Evolutionary conservation across 2,888 invertebrate genomes (phyloP), one percentile per base, ranked within the genome.

Genomic region (Andrena flavipes): DNA sequence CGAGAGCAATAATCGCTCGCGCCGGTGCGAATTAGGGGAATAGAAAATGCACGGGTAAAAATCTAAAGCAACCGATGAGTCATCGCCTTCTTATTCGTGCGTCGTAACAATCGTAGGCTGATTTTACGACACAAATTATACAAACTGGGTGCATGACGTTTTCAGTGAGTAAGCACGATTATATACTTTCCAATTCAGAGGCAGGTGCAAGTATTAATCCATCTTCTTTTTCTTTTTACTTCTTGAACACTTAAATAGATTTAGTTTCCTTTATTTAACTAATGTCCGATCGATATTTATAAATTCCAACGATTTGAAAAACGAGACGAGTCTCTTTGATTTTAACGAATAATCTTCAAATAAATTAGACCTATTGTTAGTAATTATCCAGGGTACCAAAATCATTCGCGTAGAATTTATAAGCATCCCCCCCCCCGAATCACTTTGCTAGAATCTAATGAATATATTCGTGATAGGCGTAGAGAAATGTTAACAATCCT

Each of bases 381-480:
- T 67, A 80, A 86, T 85, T 73, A 70, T 80, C 84, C 89, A 90
- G 88, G 87, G 90, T 91, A 91, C 65, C 82, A 87, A 89, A 90
- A 86, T 90, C 80, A 84, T 85, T 85, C 83, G 85, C 62, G 82
- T 83, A 76, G 80, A 83, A 30, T 77, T 54, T 86, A 82, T 75
- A 85, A 85, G 75, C 83, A 88, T 69, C 69, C 13, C 42, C 35
- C 35, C 10, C 35, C 42, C 3, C 42, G 4, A 76, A 85, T 90
- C 76, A 87, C 73, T 82, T 89, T 86, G 74, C 75, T 89, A 89
- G 81, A 49, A 71, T 88, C 56, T 87, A 87, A 84, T 82, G 75
- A 76, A 71, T 87, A 85, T 80, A 88, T 84, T 87, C 86, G 84
- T 83, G 80, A 87, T 88, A 89, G 87, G 65, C 70, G 67, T 90